A percentile compares a stretch with the other conserved stretches of the same genome.
Conservation (phyloP, 2,797 vertebrate genomes). For the Onychomys arenicola region DNA sequence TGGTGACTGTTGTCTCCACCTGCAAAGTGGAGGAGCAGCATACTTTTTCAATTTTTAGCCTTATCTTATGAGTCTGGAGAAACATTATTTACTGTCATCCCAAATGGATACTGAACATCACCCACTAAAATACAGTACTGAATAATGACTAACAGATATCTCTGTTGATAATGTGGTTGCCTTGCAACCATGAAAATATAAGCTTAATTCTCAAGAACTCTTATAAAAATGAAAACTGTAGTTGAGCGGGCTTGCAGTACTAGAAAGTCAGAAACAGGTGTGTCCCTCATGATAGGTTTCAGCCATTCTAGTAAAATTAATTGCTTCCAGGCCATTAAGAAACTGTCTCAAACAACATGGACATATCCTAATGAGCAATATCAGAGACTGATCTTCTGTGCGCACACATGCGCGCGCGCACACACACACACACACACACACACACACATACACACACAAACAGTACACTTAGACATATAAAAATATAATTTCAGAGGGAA, state of each 20-base stretch:
- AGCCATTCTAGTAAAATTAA: background rate
- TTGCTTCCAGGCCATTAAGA: background rate
- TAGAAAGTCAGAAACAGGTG: background rate
- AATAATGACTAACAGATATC: background rate
- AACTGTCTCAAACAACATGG: background rate
- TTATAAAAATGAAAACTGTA: background rate
- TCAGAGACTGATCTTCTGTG: background rate
- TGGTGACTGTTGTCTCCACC: accelerated
- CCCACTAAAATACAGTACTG: background rate
- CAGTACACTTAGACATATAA: background rate
- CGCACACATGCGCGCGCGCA: too few species aligned
- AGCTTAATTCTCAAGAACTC: background rate
- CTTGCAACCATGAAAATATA: background rate
- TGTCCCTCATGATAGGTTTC: background rate
- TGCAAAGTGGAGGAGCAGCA: background rate
- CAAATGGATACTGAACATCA: background rate
- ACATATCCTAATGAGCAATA: background rate
- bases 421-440: background rate
- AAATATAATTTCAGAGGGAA: background rate
- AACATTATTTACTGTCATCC: background rate
- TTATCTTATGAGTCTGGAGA: background rate
- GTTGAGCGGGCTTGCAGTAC: background rate
- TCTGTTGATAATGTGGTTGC: background rate
- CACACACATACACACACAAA: too few species aligned
- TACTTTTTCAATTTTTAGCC: background rate